A percentile compares a stretch with the other conserved stretches of the same genome.
These are phyloP conservation scores for Drosophila seclusa DNA, from an alignment of 2,888 invertebrate species.

Conservation along the genomic window DNA sequence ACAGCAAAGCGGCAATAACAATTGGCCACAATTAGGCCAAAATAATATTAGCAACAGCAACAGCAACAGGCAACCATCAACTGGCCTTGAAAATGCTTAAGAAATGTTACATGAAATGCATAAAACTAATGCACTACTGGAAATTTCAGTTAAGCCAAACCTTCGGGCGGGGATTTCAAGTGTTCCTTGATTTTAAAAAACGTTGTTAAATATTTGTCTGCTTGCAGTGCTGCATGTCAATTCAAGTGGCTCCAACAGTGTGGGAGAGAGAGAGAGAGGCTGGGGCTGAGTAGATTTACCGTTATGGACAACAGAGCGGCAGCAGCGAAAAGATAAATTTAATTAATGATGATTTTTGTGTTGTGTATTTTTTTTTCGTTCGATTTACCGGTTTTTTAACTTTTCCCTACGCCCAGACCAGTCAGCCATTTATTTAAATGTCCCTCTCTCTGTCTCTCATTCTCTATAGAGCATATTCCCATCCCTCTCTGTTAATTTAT, in stretches of 20 bases:
- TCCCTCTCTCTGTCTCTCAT: slow-evolving; percentile 2
- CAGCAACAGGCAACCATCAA: slow-evolving; percentile 15
- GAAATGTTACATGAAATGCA: slow-evolving; percentile 75
- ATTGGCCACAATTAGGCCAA: slow-evolving; percentile 63
- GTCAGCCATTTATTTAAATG: slow-evolving; percentile 35
- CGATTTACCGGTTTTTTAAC: slow-evolving; percentile 73
- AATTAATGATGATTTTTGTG: slow-evolving; percentile 67
- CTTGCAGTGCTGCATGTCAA: slow-evolving; percentile 29
- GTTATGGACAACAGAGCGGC: slow-evolving; percentile 47
- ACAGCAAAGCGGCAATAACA: slow-evolving; percentile 40
- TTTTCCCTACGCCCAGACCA: slow-evolving; percentile 61
- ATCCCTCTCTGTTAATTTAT: slow-evolving; percentile 60
- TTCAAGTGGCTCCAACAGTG: slow-evolving; percentile 23
- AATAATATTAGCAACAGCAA: slow-evolving; percentile 46
- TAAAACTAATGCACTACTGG: slow-evolving; percentile 52
- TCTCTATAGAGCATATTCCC: slow-evolving; percentile 16
- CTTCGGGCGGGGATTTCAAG: slow-evolving; percentile 14
- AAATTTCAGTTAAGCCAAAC: slow-evolving; percentile 12
- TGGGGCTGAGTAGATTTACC: slow-evolving; percentile 41
- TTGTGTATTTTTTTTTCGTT: slow-evolving; percentile 40
- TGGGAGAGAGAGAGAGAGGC: neutral
- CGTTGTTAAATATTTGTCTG: slow-evolving; percentile 22
- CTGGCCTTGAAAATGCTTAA: slow-evolving; percentile 66
- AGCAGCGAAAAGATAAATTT: slow-evolving; percentile 59
- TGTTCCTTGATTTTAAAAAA: slow-evolving; percentile 41